Percentiles rank a stretch among this genome's conserved stretches.
Conservation (phyloP, 2,113 vertebrate species). For the Lophius piscatorius region DNA sequence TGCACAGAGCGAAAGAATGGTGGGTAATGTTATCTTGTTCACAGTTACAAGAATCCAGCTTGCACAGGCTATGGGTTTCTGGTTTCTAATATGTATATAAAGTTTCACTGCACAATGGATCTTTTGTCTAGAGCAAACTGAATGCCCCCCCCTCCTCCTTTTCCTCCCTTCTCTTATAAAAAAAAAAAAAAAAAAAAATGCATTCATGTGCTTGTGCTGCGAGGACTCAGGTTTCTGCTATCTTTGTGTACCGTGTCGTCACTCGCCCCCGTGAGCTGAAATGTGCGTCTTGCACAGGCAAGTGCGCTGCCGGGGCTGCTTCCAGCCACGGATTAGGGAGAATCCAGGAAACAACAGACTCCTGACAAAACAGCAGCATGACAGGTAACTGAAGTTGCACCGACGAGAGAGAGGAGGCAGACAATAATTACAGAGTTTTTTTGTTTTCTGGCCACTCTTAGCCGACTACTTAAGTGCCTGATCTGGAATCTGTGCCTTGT, state of each 20-base stretch:
- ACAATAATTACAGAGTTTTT: constrained; percentile 87
- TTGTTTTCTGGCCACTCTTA: constrained; percentile 85
- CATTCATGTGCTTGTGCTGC: constrained; percentile 82
- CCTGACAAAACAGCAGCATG: constrained; percentile 80
- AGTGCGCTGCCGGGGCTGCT: constrained; percentile 79
- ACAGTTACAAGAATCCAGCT: constrained; percentile 87
- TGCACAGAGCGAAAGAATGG: constrained; percentile 76
- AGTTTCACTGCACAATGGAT: constrained; percentile 85
- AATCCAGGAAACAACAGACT: constrained; percentile 80
- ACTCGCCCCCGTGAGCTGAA: constrained; percentile 79
- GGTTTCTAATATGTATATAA: constrained; percentile 89
- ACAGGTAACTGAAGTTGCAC: constrained; percentile 83
- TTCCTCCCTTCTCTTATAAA: constrained; percentile 79
- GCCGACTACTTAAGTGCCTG: constrained; percentile 85
- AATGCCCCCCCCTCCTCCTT: constrained; percentile 76
- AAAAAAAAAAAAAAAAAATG: constrained; percentile 81
- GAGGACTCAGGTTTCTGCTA: constrained; percentile 84
- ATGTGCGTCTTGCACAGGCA: constrained; percentile 80
- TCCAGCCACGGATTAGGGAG: constrained; percentile 81
- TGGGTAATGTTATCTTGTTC: constrained; percentile 86
- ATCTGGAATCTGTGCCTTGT: constrained; percentile 86
- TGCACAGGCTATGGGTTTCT: constrained; percentile 78
- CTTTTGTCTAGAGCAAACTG: constrained; percentile 84
- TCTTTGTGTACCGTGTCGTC: constrained; percentile 86
- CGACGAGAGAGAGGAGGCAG: constrained; percentile 77